Evolutionary conservation across 1,140 invertebrate genomes (phyloP), one percentile per base, ranked within the genome.

Genomic region (Globodera ellingtonae): DNA sequence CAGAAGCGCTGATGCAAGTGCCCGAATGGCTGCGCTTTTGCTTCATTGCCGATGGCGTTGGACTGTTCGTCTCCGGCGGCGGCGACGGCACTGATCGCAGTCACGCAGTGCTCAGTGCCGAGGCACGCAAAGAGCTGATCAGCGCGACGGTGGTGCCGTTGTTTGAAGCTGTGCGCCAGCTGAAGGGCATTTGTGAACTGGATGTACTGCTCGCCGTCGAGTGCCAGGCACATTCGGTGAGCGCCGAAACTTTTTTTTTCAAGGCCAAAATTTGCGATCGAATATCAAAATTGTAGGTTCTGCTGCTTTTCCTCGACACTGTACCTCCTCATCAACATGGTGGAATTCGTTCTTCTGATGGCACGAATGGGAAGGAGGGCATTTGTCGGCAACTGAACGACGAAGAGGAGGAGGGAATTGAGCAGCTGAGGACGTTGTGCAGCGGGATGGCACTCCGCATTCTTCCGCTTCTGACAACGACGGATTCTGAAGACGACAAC

Each of bases 21-120:
- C 79, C 86, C 56, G 48, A 78, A n/a, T 86, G 85, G 85, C 59
- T 85, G 13, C 69, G 69, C 21, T 48, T 85, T 13, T 77, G 56
- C 69, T 50, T 77, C 67, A 73, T 50, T 78, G 48, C 59, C 46
- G 56, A 13, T 18, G 56, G 18, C 56, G 3, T 62, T 18, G 56
- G 56, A 10, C 13, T 62, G 52, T 52, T 52, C 52, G 15, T 15
- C 52, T 10, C 56, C 56, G 15, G 13, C 15, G 15, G 13, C 15
- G 56, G 50, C 52, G 52, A 52, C 4, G 4, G 52, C 52, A 52
- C 52, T 8, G 52, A 52, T 52, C 52, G 52, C 52, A 9, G 52
- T 4, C 52, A 0, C 52, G 52, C 52, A 10, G 7, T 15, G 52
- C 52, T 52, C 8, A 52, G 52, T 15, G 52, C 52, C 6, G 8